Evolutionary conservation across 2,888 invertebrate genomes (phyloP), one percentile per base, ranked within the genome.

Genomic region (Chesias legatella): DNA sequence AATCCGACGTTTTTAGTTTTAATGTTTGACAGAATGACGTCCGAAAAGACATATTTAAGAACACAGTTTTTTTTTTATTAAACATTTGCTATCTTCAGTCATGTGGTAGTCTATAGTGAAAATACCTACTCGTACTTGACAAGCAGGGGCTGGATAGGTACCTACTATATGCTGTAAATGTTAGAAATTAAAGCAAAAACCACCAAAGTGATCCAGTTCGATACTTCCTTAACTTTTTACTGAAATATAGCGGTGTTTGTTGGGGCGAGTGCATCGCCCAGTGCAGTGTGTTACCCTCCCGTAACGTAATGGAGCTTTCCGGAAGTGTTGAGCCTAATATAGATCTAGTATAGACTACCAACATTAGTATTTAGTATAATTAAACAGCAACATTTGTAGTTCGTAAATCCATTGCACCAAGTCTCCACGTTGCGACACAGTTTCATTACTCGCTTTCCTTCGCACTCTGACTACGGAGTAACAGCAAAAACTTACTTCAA

Each of bases 301-400:
- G 39, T 33, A 17, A 29, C 25, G 48, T 44, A 44, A 48, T 48
- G 42, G 38, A 42, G 33, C 38, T 34, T 40, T 40, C 48, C 43
- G 34, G 26, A 31, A 33, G 36, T 29, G 41, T 20, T 21, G 44
- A 27, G 43, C 43, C 20, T n/a, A n/a, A n/a, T n/a, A n/a, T n/a
- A n/a, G n/a, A n/a, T n/a, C n/a, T n/a, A 3, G 13, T 17, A 32
- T 13, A 31, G 21, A 32, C n/a, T 8, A 7, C 6, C 13, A 7
- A 7, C 22, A 4, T 7, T 28, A 29, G 13, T 29, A 28, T 3
- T 17, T 17, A 17, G 2, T 3, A 17, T 17, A 17, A 17, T 17
- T 17, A 17, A 17, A 17, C 13, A 17, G 13, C 13, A 5, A 3
- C 13, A 3, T 17, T 5, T 17, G 13, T 17, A 17, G 3, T 17